Evolutionary conservation across 2,888 invertebrate species (phyloP).

Genomic region (Eupithecia vulgata): DNA sequence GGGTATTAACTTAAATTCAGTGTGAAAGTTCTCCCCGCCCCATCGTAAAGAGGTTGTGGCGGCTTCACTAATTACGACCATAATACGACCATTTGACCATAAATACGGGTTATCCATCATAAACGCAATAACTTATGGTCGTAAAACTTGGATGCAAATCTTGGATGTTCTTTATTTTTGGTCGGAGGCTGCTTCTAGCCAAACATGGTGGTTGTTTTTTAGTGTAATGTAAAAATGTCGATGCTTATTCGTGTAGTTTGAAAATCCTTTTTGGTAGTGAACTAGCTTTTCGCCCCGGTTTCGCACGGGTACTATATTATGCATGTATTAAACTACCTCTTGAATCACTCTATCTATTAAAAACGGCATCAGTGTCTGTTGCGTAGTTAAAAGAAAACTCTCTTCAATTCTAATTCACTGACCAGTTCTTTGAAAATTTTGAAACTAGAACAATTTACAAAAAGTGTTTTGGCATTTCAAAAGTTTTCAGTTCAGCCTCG

Average conservation of each 20-base stretch:
- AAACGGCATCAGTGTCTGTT: too few species aligned
- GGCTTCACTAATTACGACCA: conserved; percentile 72
- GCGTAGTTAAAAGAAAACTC: too few species aligned
- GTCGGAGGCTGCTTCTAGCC: conserved; percentile 16
- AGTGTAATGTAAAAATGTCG: neutral
- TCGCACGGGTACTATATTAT: too few species aligned
- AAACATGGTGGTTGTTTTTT: conserved; percentile 7
- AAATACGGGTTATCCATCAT: conserved; percentile 77
- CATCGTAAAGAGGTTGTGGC: conserved; percentile 51
- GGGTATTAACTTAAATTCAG: conserved; percentile 40
- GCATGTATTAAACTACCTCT: too few species aligned
- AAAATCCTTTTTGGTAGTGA: neutral
- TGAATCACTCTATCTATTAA: too few species aligned
- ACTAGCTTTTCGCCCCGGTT: too few species aligned
- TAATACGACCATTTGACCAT: conserved; percentile 57
- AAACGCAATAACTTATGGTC: conserved; percentile 72
- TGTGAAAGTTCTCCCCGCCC: conserved; percentile 44
- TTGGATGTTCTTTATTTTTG: conserved; percentile 27
- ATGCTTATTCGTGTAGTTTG: neutral
- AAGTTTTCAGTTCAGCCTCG: too few species aligned
- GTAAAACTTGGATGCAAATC: conserved; percentile 54
- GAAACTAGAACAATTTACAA: neutral
- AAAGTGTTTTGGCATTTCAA: too few species aligned
- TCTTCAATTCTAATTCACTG: too few species aligned
- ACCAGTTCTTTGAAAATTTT: neutral